Conservation (phyloP, 1,140 invertebrate species). For the Diploscapter pachys region DNA sequence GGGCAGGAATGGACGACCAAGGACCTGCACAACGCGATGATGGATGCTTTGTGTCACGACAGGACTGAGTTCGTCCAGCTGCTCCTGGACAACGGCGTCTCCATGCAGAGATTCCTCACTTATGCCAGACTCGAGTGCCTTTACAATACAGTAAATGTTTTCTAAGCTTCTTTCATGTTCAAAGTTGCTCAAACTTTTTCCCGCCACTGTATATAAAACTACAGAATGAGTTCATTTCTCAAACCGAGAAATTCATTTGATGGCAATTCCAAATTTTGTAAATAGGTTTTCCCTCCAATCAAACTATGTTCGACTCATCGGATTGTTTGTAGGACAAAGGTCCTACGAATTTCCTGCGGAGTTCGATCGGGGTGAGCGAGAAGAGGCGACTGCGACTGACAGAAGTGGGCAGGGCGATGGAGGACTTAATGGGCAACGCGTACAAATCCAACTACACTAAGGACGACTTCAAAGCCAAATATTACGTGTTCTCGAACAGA, state of each 20-base stretch:
- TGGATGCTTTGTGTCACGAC: constrained; percentile 92
- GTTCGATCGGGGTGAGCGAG: constrained; percentile 1
- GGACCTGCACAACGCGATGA: constrained; percentile 88
- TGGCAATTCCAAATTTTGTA: too few relatives aligned
- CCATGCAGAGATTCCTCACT: constrained; percentile 92
- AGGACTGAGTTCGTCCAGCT: constrained; percentile 94
- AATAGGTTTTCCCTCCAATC: too few relatives aligned
- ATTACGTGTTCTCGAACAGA: constrained; percentile 28
- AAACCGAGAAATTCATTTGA: too few relatives aligned
- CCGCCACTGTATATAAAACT: too few relatives aligned
- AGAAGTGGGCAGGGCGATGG: constrained; percentile 61
- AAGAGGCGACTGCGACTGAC: constrained; percentile 41
- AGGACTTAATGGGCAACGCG: constrained; percentile 62
- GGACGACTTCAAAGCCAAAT: constrained; percentile 57
- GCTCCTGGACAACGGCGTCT: constrained; percentile 85
- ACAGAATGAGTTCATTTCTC: too few relatives aligned
- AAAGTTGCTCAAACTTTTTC: too few relatives aligned
- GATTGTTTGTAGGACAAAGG: not conserved
- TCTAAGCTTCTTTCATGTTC: not conserved
- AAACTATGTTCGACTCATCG: too few relatives aligned
- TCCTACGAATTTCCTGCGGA: constrained; percentile 25
- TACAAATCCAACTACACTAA: constrained; percentile 61
- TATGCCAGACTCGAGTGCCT: constrained; percentile 90
- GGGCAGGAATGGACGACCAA: constrained; percentile 79
- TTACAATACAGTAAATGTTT: constrained; percentile 72